A percentile compares a stretch with the other conserved stretches of the same genome.
Conservation (phyloP, 2,113 vertebrate genomes). For the Corynorhinus townsendii region DNA sequence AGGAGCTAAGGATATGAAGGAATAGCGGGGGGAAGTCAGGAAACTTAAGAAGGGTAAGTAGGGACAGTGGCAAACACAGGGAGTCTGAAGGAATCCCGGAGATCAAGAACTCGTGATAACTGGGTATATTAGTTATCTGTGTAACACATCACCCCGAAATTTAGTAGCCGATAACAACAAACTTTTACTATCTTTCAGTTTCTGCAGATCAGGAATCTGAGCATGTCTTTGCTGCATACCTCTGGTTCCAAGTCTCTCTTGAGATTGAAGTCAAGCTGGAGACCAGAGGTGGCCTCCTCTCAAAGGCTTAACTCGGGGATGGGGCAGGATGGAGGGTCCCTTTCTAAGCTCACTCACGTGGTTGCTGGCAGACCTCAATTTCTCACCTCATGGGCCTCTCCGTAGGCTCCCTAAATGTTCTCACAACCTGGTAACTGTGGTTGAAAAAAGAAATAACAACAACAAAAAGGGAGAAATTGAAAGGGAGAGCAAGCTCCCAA, state of each 20-base stretch:
- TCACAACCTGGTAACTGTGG: neutral
- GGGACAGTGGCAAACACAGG: neutral
- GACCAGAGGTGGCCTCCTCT: neutral
- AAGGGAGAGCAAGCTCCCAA: neutral
- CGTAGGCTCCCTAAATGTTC: neutral
- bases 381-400: neutral
- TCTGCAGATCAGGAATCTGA: neutral
- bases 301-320: neutral
- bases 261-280: neutral
- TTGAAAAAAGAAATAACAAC: neutral
- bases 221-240: neutral
- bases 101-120: neutral
- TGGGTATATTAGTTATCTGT: neutral
- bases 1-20: neutral
- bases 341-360: neutral
- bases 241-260: neutral
- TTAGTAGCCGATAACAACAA: neutral
- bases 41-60: neutral
- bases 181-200: neutral
- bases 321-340: neutral
- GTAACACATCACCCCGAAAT: neutral
- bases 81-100: neutral
- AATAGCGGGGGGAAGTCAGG: neutral
- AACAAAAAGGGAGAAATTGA: neutral
- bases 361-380: neutral